Conservation (phyloP, 1,140 invertebrate species). For the Hylyphantes graminicola region DNA sequence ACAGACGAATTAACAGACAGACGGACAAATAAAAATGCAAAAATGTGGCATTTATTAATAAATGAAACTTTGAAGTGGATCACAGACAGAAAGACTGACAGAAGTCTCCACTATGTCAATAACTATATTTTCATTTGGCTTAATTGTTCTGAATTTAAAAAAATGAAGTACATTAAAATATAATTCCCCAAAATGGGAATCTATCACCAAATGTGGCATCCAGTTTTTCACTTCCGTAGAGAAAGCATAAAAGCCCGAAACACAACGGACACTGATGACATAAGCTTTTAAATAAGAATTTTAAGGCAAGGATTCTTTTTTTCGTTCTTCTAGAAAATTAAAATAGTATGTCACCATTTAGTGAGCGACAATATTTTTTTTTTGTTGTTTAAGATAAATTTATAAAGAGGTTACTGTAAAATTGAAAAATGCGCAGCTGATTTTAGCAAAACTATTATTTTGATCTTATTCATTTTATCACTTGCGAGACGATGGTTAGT, state of each 20-base stretch:
- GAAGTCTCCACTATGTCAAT: too few species aligned
- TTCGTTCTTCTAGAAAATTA: slow-evolving; percentile 19
- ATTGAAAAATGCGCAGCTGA: not conserved
- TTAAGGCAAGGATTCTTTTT: not conserved
- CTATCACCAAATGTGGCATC: too few species aligned
- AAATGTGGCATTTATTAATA: too few species aligned
- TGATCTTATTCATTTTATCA: slow-evolving; percentile 10
- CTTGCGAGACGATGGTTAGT: not conserved
- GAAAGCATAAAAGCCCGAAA: slow-evolving; percentile 1
- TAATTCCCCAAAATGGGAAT: too few species aligned
- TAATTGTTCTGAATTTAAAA: too few species aligned
- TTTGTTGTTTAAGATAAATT: not conserved
- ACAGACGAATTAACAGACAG: too few species aligned
- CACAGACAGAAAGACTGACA: too few species aligned
- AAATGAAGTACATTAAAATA: too few species aligned
- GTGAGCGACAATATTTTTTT: slow-evolving; percentile 9
- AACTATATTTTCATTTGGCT: too few species aligned
- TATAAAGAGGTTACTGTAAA: slow-evolving; percentile 4
- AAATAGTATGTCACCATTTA: slow-evolving; percentile 12
- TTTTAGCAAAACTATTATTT: slow-evolving; percentile 34
- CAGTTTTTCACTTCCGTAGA: not conserved
- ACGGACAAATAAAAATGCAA: too few species aligned
- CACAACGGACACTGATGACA: slow-evolving; percentile 36
- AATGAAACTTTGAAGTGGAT: too few species aligned
- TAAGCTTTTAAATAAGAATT: slow-evolving; percentile 8